Base-by-base conservation (phyloP, 2,888 invertebrate species). In the Lysandra bellargus region DNA sequence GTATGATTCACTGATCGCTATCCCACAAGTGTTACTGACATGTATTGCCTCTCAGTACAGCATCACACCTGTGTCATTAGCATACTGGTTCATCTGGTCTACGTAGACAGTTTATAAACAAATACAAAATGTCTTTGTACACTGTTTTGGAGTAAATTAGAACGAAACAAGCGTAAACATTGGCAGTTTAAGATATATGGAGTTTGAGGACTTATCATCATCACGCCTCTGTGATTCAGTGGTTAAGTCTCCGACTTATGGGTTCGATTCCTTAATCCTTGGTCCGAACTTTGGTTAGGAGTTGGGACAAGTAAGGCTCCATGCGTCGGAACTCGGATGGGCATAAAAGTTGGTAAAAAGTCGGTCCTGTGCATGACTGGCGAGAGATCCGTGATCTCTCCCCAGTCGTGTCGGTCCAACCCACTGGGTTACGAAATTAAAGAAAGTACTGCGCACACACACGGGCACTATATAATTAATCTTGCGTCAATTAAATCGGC, bases 101-200 rank as follows among this genome's bases (percentile, higher is more conserved):
- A 76, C 57, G 53, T 33, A 2, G 33, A 17, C 57, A 53, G 49
- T 57, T 49, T 76, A 76, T 57, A 76, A 76, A 76, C 76, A 76
- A 76, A 76, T 76, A 17, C 76, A 14, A 76, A 76, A 76, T 76
- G 76, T 30, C 76, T 76, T 76, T 53, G 76, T 76, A 76, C 6
- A 53, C 76, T 53, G 53, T 76, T 57, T 76, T 76, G 76, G 53
- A 76, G 76, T 76, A 57, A 76, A 76, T 57, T 76, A 33, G 76
- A 76, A 76, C 57, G 30, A 76, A 53, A 76, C 76, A 57, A 17
- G 76, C 76, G 17, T 76, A 76, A 57, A 53, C 76, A 76, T 76
- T 76, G 76, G n/a, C 76, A 76, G 76, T 23, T 53, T 9, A 30
- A 75, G 30, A 53, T 76, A 76, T 76, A 57, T 57, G 17, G 33